Percentiles rank a stretch among this genome's conserved stretches.
Evolutionary conservation across 1,140 invertebrate genomes (phyloP).

Genomic region (Megathymus violae): DNA sequence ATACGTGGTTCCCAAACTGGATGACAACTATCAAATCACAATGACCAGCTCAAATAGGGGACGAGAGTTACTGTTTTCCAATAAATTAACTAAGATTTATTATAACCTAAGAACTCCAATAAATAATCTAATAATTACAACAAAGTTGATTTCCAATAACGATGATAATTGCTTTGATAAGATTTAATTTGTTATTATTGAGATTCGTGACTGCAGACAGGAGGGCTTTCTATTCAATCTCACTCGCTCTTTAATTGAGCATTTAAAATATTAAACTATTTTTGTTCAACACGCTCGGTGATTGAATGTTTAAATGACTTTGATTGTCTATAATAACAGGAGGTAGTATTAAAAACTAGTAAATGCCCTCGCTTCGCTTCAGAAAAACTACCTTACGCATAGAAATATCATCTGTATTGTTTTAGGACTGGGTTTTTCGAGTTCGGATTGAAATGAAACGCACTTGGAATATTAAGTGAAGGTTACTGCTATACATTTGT

Average conservation of each 20-base stretch:
- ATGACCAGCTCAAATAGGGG: no score
- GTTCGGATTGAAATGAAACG: no score
- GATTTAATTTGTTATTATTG: slow-evolving; percentile 34
- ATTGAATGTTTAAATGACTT: slow-evolving; percentile 24
- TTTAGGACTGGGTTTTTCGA: no score
- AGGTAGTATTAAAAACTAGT: no score
- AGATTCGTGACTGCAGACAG: slow-evolving; percentile 28
- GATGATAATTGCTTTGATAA: slow-evolving; percentile 32
- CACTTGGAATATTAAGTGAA: no score
- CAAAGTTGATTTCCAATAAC: slow-evolving; percentile 24
- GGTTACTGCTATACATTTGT: no score
- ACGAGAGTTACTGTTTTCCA: slow-evolving; percentile 13
- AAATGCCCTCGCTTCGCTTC: no score
- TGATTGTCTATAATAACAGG: slow-evolving; percentile 27
- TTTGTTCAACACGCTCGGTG: slow-evolving; percentile 21
- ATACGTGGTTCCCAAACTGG: no score
- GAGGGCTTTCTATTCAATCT: slow-evolving; percentile 30
- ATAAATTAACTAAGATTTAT: slow-evolving; percentile 19
- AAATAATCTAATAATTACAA: slow-evolving; percentile 22
- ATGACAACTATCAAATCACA: no score
- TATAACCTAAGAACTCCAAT: slow-evolving; percentile 9
- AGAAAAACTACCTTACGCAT: no score
- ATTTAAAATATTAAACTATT: slow-evolving; percentile 32
- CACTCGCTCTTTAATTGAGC: slow-evolving; percentile 24
- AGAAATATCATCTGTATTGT: no score